Conservation (phyloP, 2,888 invertebrate genomes). For the Seira musarum region DNA sequence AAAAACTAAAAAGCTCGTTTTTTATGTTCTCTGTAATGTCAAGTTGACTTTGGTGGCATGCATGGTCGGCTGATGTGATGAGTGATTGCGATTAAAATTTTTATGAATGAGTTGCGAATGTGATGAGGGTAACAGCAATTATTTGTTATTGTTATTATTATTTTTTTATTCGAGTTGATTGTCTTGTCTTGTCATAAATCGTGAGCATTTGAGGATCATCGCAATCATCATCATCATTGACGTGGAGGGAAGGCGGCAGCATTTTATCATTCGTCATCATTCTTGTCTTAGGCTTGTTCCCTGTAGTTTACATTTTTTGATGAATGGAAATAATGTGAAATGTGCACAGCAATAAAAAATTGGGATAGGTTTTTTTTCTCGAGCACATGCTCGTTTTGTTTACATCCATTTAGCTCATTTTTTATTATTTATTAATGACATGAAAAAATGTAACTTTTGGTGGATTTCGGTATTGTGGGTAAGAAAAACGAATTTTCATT, state of each 20-base stretch:
- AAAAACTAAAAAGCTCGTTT: slow-evolving; percentile 7
- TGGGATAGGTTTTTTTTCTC: slow-evolving; percentile 13
- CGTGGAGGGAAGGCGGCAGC: not conserved
- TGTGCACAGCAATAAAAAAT: slow-evolving; percentile 9
- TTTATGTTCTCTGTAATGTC: not conserved
- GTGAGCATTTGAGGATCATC: slow-evolving; percentile 7
- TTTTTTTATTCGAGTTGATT: slow-evolving; percentile 11
- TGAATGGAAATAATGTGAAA: slow-evolving; percentile 10
- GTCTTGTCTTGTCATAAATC: slow-evolving; percentile 15
- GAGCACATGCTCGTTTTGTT: slow-evolving; percentile 13
- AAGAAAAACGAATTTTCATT: not conserved
- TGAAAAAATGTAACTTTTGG: not conserved
- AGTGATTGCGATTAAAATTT: not conserved
- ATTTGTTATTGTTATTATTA: slow-evolving; percentile 15
- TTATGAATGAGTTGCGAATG: slow-evolving; percentile 3
- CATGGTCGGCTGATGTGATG: not conserved
- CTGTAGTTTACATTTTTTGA: not conserved
- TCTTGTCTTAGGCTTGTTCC: not conserved
- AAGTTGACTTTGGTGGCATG: not conserved
- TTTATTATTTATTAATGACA: slow-evolving; percentile 14
- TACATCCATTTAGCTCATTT: slow-evolving; percentile 6
- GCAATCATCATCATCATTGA: not conserved
- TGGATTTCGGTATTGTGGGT: not conserved
- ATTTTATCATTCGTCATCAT: slow-evolving; percentile 15
- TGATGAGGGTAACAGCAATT: slow-evolving; percentile 5